Evolutionary conservation across 2,888 invertebrate species (phyloP), one percentile per base, ranked within the genome.

Genomic region (Ichneumon xanthorius): DNA sequence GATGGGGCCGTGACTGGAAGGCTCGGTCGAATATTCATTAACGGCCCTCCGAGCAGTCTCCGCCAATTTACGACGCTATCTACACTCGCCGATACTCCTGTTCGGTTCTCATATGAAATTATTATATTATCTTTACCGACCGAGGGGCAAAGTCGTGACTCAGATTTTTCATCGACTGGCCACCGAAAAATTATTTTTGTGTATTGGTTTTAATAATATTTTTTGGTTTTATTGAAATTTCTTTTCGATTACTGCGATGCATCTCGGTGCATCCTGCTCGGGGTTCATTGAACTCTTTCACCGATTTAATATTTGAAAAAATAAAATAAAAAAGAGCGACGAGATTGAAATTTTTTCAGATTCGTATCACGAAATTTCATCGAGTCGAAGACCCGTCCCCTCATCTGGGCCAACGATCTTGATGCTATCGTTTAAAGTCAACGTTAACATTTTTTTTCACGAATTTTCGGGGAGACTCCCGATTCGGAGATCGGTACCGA

Each of bases 21-120:
- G 55, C 37, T 6, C 16, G 37, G 67, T 67, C 67, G 77, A 77
- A 77, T 77, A 77, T 77, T 77, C 65, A 77, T 77, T 77, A 77
- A 48, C 22, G 67, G 40, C 37, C 26, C 50, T 53, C 33, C 4
- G n/a, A 9, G n/a, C 63, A 33, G 9, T 63, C 75, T 22, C 40
- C 22, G 14, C 4, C 67, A 40, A 53, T 76, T 53, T 76, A 76
- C 76, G 65, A 76, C 63, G 22, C 55, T 53, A 77, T 77, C 67
- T 26, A 40, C 53, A 40, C 50, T 50, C 76, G 22, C 33, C 16
- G 48, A 33, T 22, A 19, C 37, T n/a, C 22, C 55, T 5, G 4
- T 9, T 7, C 48, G n/a, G 7, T 30, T 63, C 9, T 19, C 53
- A 19, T 55, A 9, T 1, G 1, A 19, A 5, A n/a, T 19, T n/a